Percentiles rank a stretch among this genome's conserved stretches.
phyloP scores from a whole-genome alignment of 2,888 invertebrate species.

The Acanthosepion esculentum region DNA sequence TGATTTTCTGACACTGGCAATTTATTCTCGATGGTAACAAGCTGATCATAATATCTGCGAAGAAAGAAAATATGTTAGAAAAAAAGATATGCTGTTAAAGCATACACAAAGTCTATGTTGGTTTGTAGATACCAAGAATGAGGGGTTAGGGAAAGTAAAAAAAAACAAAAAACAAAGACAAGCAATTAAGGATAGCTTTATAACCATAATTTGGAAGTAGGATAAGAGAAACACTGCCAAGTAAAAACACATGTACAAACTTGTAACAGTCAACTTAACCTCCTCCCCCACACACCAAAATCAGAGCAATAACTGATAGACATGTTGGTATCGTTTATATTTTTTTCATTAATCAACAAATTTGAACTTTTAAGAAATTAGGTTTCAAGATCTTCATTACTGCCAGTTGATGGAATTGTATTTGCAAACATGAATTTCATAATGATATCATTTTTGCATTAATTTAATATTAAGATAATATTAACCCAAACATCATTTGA shows the following conservation, averaged over 20 bases:
- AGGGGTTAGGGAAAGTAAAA: not conserved
- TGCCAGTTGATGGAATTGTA: not conserved
- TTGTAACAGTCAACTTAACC: not conserved
- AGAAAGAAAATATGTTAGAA: not conserved
- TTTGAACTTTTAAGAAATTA: not conserved
- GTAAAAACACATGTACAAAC: not conserved
- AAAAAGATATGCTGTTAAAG: not conserved
- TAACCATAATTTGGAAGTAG: not conserved
- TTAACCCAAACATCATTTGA: too few relatives aligned
- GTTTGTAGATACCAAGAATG: not conserved
- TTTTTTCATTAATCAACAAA: not conserved
- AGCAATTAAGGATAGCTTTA: not conserved
- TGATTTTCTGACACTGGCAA: slow-evolving; percentile 92
- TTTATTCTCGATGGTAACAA: slow-evolving; percentile 92
- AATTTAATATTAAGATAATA: too few relatives aligned
- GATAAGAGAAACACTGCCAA: not conserved
- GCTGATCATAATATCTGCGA: slow-evolving; percentile 95
- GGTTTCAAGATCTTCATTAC: not conserved
- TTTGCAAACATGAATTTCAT: not conserved
- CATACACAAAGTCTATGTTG: not conserved
- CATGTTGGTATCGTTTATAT: not conserved
- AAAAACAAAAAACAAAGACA: not conserved
- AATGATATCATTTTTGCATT: too few relatives aligned
- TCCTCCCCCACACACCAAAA: too few relatives aligned
- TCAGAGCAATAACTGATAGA: too few relatives aligned